phyloP scores from a whole-genome alignment of 2,888 invertebrate genomes.

The Drosophila affinis region DNA sequence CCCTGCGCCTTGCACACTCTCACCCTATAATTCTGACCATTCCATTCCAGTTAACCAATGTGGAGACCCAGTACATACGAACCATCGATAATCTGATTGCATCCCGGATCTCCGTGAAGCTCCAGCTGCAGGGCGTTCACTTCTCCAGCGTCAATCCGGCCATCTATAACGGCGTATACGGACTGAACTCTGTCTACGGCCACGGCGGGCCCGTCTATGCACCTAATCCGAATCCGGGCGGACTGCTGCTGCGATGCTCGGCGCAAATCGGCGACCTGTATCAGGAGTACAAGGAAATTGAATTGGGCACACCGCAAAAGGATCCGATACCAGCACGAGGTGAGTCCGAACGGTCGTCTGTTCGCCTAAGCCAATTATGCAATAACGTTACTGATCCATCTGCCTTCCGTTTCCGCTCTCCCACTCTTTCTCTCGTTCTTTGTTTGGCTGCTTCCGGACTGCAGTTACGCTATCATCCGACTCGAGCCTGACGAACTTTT shows the following conservation, averaged over 20 bases:
- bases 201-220: conserved; percentile 67
- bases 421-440: conserved; percentile 10
- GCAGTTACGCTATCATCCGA: conserved; percentile 82
- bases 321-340: conserved; percentile 93
- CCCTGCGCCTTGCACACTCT: conserved; percentile 14
- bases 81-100: conserved; percentile 83
- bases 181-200: conserved; percentile 73
- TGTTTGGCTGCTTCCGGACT: conserved; percentile 36
- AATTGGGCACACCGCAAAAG: conserved; percentile 88
- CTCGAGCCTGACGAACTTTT: conserved; percentile 79
- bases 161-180: conserved; percentile 61
- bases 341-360: conserved; percentile 78
- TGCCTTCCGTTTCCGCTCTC: conserved; percentile 54
- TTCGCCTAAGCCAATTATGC: conserved; percentile 47
- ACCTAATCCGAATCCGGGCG: conserved; percentile 83
- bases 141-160: conserved; percentile 79
- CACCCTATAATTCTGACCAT: conserved; percentile 19
- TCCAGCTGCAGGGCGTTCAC: conserved; percentile 83
- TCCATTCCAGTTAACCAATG: conserved; percentile 79
- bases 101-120: conserved; percentile 81
- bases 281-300: conserved; percentile 87
- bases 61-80: conserved; percentile 82
- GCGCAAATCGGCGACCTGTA: conserved; percentile 89
- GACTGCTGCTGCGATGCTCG: conserved; percentile 88
- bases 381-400: conserved; percentile 50